A percentile compares a stretch with the other conserved stretches of the same genome.
Evolutionary conservation across 1,140 invertebrate species (phyloP).

Genomic region (Caenorhabditis brenneri): DNA sequence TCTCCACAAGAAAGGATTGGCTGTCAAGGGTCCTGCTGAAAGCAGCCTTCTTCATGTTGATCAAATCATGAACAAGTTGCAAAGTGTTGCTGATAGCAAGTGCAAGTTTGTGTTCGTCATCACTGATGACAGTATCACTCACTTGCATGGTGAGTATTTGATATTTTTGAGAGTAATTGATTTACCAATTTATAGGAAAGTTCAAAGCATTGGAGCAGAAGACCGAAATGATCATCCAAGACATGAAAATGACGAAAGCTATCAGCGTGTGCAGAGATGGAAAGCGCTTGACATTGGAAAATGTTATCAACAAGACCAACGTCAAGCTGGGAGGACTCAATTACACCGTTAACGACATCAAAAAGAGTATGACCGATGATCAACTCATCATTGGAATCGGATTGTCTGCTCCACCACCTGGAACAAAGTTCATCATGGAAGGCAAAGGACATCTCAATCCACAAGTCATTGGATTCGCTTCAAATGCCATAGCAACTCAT

Average conservation of each 20-base stretch:
- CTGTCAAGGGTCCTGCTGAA: not conserved
- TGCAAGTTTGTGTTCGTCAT: conserved; percentile 52
- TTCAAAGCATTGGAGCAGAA: conserved; percentile 38
- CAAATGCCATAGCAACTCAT: conserved; percentile 43
- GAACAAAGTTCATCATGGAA: not conserved
- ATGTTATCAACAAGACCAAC: conserved; percentile 57
- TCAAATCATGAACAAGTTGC: not conserved
- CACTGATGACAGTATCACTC: conserved; percentile 42
- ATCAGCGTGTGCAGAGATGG: not conserved
- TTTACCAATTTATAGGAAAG: conserved; percentile 16
- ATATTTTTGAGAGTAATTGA: too few relatives aligned
- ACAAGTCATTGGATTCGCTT: conserved; percentile 53
- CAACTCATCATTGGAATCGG: conserved; percentile 56
- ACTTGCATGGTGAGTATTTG: conserved; percentile 39
- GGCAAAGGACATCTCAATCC: conserved; percentile 2
- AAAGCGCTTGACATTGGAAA: conserved; percentile 55
- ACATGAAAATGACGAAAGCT: conserved; percentile 46
- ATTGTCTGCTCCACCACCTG: conserved; percentile 52
- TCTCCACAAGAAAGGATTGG: not conserved
- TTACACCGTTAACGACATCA: conserved; percentile 33
- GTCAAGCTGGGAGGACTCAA: conserved; percentile 59
- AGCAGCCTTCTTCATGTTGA: not conserved
- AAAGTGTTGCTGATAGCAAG: not conserved
- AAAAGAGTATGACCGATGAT: conserved; percentile 32
- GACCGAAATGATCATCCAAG: conserved; percentile 48